phyloP scores from a whole-genome alignment of 2,888 invertebrate species.

The Tinea trinotella region DNA sequence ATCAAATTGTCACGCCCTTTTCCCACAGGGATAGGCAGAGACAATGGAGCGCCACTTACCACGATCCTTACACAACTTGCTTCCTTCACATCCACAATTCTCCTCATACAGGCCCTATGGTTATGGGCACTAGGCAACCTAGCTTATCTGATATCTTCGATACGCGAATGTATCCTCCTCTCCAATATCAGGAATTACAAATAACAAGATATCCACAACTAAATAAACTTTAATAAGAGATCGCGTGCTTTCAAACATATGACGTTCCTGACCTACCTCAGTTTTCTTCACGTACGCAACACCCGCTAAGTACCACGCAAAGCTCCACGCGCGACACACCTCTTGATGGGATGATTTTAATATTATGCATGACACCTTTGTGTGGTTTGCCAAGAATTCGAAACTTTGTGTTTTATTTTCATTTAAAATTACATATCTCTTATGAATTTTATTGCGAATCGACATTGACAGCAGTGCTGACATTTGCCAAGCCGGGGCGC shows the following conservation, averaged over 20 bases:
- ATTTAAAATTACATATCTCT: not conserved
- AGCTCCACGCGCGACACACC: constrained; percentile 8
- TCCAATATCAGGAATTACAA: no score
- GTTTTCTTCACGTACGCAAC: constrained; percentile 13
- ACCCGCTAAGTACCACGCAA: constrained; percentile 6
- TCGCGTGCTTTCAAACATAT: constrained; percentile 10
- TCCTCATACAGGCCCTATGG: no score
- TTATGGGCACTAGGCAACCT: no score
- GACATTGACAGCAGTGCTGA: no score
- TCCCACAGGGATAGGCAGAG: no score
- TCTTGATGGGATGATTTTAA: not conserved
- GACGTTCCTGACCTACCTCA: constrained; percentile 22
- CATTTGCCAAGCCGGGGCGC: not conserved
- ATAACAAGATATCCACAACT: no score
- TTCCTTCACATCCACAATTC: no score
- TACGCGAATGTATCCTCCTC: no score
- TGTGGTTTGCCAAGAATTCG: not conserved
- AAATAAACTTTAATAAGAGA: not conserved
- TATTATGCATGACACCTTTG: not conserved
- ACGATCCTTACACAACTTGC: no score
- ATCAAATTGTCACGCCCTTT: no score
- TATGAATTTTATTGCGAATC: not conserved
- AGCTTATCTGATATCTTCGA: no score
- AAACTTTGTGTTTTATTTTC: not conserved
- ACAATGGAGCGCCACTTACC: no score